A percentile compares a stretch with the other conserved stretches of the same genome.
phyloP scores from a whole-genome alignment of 1,140 invertebrate species.

The Leptinotarsa texana region DNA sequence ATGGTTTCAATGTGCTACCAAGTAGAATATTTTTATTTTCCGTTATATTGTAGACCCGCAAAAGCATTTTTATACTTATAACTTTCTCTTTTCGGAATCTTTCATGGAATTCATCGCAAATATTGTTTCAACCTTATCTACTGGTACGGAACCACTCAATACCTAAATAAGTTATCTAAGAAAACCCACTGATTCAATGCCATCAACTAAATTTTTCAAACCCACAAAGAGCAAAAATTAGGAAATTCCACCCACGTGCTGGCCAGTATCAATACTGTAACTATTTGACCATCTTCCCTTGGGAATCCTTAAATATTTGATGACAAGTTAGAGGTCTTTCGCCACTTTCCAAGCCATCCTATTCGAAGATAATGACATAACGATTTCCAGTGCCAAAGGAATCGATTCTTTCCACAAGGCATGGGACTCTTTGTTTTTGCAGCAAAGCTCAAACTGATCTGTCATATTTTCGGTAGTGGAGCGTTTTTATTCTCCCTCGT shows the following conservation, averaged over 20 bases:
- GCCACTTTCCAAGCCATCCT: constrained; percentile 31
- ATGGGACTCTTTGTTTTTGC: neutral
- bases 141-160: neutral
- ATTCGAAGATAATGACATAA: constrained; percentile 7
- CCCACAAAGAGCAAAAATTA: constrained; percentile 18
- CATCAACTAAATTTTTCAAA: constrained; percentile 19
- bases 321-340: constrained; percentile 51
- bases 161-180: constrained; percentile 12
- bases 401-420: neutral
- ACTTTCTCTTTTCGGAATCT: no score
- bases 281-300: constrained; percentile 44
- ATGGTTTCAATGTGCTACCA: no score
- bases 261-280: constrained; percentile 39
- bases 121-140: neutral
- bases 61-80: no score
- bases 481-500: constrained; percentile 26
- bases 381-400: neutral
- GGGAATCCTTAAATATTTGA: constrained; percentile 53
- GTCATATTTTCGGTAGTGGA: constrained; percentile 28
- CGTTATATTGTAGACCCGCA: no score
- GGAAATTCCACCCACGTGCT: constrained; percentile 27
- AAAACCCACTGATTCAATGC: constrained; percentile 19
- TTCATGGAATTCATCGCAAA: no score
- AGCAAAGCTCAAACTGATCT: neutral
- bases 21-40: no score